These are phyloP conservation scores for Cuculus canorus DNA, from an alignment of 2,797 vertebrate genomes.

Conservation along the genomic window DNA sequence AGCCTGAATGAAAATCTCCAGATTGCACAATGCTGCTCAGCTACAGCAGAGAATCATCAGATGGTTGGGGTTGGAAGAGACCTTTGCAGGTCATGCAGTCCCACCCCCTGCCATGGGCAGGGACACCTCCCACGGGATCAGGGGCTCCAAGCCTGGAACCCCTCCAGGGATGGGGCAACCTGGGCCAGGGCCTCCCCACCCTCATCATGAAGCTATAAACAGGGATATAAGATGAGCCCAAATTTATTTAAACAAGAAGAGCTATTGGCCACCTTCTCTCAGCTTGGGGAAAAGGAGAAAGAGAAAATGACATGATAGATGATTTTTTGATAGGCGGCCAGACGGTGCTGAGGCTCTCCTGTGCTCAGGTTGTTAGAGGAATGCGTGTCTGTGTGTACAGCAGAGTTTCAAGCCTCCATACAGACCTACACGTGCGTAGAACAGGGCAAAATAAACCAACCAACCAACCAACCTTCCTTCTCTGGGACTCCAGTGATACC, in stretches of 20 bases:
- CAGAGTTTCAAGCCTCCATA: background rate
- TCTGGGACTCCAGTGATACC: background rate
- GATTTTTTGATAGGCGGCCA: background rate
- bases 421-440: background rate
- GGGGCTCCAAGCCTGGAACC: too few species aligned
- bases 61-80: too few species aligned
- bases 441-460: background rate
- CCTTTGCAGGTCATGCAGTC: too few species aligned
- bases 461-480: background rate
- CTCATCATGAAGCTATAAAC: background rate
- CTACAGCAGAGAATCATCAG: background rate
- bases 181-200: too few species aligned
- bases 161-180: too few species aligned
- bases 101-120: too few species aligned
- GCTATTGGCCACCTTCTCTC: background rate
- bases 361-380: background rate
- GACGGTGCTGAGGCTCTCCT: background rate
- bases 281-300: background rate
- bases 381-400: background rate
- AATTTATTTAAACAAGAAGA: background rate
- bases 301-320: accelerated
- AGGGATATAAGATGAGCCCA: background rate
- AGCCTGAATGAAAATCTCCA: background rate
- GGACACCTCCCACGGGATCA: too few species aligned
- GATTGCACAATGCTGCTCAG: background rate